Evolutionary conservation across 1,140 invertebrate genomes (phyloP).

Genomic region (Drosophila cardini): DNA sequence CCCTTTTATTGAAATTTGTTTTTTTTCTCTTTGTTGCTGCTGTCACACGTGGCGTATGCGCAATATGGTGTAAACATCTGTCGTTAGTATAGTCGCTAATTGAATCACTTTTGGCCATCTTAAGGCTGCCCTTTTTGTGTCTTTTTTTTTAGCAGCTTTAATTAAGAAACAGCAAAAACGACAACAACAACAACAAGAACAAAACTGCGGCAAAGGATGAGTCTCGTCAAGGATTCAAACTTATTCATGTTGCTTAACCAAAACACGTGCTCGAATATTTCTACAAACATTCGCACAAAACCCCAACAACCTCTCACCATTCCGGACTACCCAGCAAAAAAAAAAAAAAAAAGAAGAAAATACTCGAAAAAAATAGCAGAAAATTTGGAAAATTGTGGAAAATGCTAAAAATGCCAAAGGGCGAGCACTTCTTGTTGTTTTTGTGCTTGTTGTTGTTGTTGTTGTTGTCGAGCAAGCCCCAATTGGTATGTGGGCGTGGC

Average conservation of each 20-base stretch:
- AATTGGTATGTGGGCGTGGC: slow-evolving; percentile 20
- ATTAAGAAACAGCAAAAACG: slow-evolving; percentile 17
- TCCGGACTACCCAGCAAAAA: neutral
- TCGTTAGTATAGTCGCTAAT: slow-evolving; percentile 16
- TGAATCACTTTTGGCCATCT: slow-evolving; percentile 38
- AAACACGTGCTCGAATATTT: slow-evolving; percentile 26
- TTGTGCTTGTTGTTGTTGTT: slow-evolving; percentile 3
- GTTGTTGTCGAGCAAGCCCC: neutral
- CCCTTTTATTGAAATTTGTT: neutral
- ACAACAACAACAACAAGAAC: neutral
- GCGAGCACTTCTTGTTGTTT: neutral
- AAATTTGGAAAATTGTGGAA: slow-evolving; percentile 23
- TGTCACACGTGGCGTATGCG: slow-evolving; percentile 21
- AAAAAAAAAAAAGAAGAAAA: neutral
- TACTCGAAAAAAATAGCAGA: slow-evolving; percentile 7
- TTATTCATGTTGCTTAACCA: slow-evolving; percentile 25
- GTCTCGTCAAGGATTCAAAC: neutral
- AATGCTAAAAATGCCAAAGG: slow-evolving; percentile 35
- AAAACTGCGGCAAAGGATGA: neutral
- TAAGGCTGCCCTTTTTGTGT: slow-evolving; percentile 9
- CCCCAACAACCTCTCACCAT: too few relatives aligned
- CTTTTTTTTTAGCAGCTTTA: slow-evolving; percentile 22
- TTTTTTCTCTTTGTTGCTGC: neutral
- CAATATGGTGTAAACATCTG: slow-evolving; percentile 1
- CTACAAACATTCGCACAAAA: neutral